Evolutionary conservation across 2,888 invertebrate species (phyloP).

Genomic region (Drosophila falleni): DNA sequence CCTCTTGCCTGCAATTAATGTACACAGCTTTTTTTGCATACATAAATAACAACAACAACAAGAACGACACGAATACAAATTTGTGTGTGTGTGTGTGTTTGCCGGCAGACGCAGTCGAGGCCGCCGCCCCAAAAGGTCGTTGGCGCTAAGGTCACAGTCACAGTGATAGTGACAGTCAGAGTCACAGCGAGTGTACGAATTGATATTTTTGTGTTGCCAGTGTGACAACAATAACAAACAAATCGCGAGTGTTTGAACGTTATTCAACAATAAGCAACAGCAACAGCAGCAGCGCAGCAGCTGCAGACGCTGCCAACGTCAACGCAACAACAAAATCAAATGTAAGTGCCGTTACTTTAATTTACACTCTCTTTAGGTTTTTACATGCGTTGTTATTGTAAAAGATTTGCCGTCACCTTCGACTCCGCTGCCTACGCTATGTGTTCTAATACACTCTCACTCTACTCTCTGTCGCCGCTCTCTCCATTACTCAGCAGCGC

Average conservation of each 20-base stretch:
- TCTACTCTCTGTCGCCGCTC: constrained; percentile 8
- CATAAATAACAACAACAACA: constrained; percentile 55
- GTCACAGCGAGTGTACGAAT: constrained; percentile 16
- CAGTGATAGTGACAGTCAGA: constrained; percentile 38
- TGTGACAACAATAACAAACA: constrained; percentile 44
- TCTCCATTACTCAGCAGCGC: constrained; percentile 9
- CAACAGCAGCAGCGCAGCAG: constrained; percentile 11
- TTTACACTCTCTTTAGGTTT: constrained; percentile 25
- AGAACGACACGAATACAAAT: constrained; percentile 13
- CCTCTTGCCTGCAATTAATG: constrained; percentile 58
- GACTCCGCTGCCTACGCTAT: constrained; percentile 25
- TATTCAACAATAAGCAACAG: constrained; percentile 35
- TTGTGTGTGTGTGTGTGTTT: constrained; percentile 35
- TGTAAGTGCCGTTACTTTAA: constrained; percentile 69
- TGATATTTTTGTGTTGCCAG: constrained; percentile 48
- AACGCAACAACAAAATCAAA: constrained; percentile 43
- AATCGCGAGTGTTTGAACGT: constrained; percentile 24
- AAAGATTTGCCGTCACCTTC: constrained; percentile 62
- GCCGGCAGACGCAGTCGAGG: constrained; percentile 46
- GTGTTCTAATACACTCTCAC: constrained; percentile 17
- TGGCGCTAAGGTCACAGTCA: constrained; percentile 65
- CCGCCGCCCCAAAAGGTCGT: constrained; percentile 66
- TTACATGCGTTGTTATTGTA: constrained; percentile 56
- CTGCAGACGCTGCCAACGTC: constrained; percentile 19
- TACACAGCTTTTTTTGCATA: constrained; percentile 57